Evolutionary conservation across 2,888 invertebrate genomes (phyloP), one percentile per base, ranked within the genome.

Genomic region (Agonopterix heracliana): DNA sequence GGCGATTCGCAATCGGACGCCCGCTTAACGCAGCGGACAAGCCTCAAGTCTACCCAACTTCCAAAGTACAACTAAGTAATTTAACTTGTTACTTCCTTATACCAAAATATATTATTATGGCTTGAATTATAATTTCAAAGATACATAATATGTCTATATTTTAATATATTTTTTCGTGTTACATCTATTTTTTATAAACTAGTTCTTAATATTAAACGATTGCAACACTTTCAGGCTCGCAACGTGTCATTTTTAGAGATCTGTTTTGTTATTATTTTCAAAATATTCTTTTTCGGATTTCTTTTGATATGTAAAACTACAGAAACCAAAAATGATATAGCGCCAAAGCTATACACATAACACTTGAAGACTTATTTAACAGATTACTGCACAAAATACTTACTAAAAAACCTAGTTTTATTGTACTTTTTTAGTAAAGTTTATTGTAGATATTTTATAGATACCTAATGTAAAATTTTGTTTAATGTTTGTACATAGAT

Each of bases 31-130:
- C 26, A 26, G 26, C 26, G 26, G 26, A 26, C 5, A 7, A 7
- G 26, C 26, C 26, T 26, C 26, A 26, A 52, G 65, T 68, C 72
- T 61, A 77, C 73, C 77, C 76, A 75, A 78, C 70, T 72, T 71
- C 46, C 51, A 55, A 56, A 61, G 61, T 67, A 69, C 55, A 77
- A 78, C 76, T 75, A 80, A 71, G 60, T 76, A 75, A 71, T 78
- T 77, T 71, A 68, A 71, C 52, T 62, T 68, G 68, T 76, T 65
- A 69, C 67, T 69, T 75, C 68, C 83, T 86, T 86, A 87, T 88
- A 85, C 87, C 87, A 88, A 88, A 88, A 87, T 87, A 87, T 85
- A 85, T 87, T 84, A 86, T 87, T 88, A 88, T 88, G 87, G 87
- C 87, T 83, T 78, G 77, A 78, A 75, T 84, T 82, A 76, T 79